These are phyloP conservation scores for Drosophila peninsularis DNA, from an alignment of 2,888 invertebrate species.

Conservation along the genomic window DNA sequence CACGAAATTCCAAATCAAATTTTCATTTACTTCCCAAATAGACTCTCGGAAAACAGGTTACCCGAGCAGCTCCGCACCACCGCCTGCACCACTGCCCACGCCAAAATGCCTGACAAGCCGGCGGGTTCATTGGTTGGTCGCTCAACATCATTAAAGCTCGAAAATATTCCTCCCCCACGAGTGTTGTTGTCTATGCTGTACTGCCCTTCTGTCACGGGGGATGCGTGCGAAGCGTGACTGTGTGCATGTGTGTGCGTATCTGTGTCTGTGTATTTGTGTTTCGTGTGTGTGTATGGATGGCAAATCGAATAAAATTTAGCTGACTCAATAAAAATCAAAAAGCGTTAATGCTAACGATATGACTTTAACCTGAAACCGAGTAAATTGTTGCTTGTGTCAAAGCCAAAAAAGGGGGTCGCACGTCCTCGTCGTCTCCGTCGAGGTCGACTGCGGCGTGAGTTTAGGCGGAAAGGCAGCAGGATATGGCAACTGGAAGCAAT, in stretches of 20 bases:
- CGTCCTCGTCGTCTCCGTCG: conserved; percentile 12
- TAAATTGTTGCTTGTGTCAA: conserved; percentile 79
- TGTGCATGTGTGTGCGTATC: conserved; percentile 9
- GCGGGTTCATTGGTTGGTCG: conserved; percentile 77
- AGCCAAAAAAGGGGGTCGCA: conserved; percentile 59
- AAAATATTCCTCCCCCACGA: conserved; percentile 77
- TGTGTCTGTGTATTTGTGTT: conserved; percentile 36
- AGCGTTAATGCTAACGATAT: conserved; percentile 85
- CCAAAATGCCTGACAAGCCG: conserved; percentile 44
- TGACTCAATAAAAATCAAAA: conserved; percentile 85
- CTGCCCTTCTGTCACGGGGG: conserved; percentile 47
- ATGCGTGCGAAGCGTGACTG: conserved; percentile 33
- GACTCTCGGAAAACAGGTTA: conserved; percentile 55
- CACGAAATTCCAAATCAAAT: conserved; percentile 80
- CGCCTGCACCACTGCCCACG: conserved; percentile 7
- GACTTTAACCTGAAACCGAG: conserved; percentile 82
- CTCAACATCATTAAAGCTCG: conserved; percentile 76
- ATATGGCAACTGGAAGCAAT: conserved; percentile 80
- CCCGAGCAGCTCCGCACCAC: background rate
- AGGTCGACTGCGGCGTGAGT: conserved; percentile 29
- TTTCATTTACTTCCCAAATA: conserved; percentile 82
- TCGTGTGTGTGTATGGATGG: conserved; percentile 58
- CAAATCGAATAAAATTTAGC: conserved; percentile 84
- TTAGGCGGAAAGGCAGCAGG: conserved; percentile 72
- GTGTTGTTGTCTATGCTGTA: conserved; percentile 51